phyloP scores from a whole-genome alignment of 2,888 invertebrate species.

The Allolobophora icterica region DNA sequence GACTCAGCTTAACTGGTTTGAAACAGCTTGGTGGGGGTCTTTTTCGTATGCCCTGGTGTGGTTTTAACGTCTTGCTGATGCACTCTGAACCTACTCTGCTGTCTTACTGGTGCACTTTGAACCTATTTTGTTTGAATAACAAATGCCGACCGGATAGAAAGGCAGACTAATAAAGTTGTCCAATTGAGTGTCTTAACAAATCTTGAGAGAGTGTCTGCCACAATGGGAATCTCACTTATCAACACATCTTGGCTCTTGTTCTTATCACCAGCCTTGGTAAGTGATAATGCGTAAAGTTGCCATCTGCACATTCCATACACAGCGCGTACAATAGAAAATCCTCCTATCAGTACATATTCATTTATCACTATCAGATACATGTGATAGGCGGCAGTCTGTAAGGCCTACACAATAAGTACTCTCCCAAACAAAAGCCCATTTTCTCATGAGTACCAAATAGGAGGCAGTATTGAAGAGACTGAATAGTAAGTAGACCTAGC shows the following conservation, averaged over 20 bases:
- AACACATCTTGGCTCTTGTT: not conserved
- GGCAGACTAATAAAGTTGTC: not conserved
- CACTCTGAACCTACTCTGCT: not conserved
- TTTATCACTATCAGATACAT: not conserved
- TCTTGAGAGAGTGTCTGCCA: not conserved
- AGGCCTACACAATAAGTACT: not conserved
- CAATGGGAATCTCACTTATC: not conserved
- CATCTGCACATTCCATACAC: not conserved
- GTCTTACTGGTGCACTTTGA: not conserved
- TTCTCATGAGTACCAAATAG: too few relatives aligned
- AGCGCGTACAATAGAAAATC: not conserved
- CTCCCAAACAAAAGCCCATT: not conserved
- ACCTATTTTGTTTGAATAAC: not conserved
- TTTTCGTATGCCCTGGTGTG: not conserved
- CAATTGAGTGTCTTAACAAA: not conserved
- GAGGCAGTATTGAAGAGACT: too few relatives aligned
- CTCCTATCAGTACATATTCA: constrained; percentile 3
- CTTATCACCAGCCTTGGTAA: not conserved
- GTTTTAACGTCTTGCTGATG: not conserved
- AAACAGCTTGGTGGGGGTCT: not conserved
- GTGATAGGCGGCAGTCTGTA: not conserved
- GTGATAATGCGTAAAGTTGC: not conserved
- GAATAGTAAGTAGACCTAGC: too few relatives aligned
- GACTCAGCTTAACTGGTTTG: not conserved
- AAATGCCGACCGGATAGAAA: not conserved